Evolutionary conservation across 2,888 invertebrate species (phyloP), one percentile per base, ranked within the genome.

Genomic region (Lutraria lutraria): DNA sequence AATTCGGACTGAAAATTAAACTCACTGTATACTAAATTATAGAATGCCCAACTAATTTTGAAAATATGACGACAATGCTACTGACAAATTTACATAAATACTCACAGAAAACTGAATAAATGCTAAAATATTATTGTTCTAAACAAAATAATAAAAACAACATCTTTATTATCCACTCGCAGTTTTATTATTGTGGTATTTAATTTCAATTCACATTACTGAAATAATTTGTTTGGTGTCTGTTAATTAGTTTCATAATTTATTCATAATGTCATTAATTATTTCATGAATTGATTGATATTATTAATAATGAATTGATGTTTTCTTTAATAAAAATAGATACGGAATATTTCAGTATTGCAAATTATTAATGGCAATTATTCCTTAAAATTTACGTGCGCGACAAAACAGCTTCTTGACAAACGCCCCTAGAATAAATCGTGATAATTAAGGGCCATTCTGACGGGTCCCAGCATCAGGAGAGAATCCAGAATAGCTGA

Each of bases 231-330:
- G 25, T 68, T n/a, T 68, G 25, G 25, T 25, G 25, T 25, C 63
- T 68, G 63, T n/a, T 34, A 76, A 76, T 76, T 34, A 76, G 13
- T 4, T 31, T 34, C 34, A 76, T 76, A 31, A 76, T 76, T 76
- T 25, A 76, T 76, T 76, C 31, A 76, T 76, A 1, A 76, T 15
- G 31, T 34, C 31, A 34, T 76, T 76, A 76, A 76, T 76, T 76
- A 76, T 31, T 31, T 76, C 76, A 16, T 76, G 76, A 76, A 76
- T 76, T 76, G 31, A 76, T 76, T 76, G 76, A 76, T 76, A 76
- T 76, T 76, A 16, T 31, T 76, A 34, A 34, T 34, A 76, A 76
- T 76, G 76, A 76, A 6, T 34, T 34, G 34, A 34, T 34, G 31
- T 76, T 31, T 34, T 76, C 29, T 76, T 15, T 34, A 76, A 34